Conservation (phyloP, 2,888 invertebrate species). For the Congeria kusceri region DNA sequence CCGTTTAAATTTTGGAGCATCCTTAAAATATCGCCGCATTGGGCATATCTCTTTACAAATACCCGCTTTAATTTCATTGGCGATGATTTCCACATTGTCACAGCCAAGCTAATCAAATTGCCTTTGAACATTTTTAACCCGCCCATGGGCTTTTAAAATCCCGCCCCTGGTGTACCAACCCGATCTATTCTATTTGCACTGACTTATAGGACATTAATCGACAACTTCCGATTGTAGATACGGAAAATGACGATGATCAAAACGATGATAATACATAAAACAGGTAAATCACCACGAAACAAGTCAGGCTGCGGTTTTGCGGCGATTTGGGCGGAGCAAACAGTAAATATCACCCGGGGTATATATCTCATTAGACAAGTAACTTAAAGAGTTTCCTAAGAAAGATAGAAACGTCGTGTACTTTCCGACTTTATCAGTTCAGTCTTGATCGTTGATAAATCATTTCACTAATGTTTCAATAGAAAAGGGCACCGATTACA, state of each 20-base stretch:
- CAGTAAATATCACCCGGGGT: background rate
- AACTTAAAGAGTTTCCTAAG: background rate
- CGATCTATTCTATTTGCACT: background rate
- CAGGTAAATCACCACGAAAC: background rate
- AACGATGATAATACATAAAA: background rate
- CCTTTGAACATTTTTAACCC: constrained; percentile 17
- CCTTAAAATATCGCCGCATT: constrained; percentile 36
- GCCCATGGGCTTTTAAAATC: constrained; percentile 20
- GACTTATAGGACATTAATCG: background rate
- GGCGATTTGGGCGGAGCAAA: background rate
- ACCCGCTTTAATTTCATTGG: constrained; percentile 24
- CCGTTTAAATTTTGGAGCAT: constrained; percentile 30
- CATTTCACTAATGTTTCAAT: constrained; percentile 5
- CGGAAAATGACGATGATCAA: background rate
- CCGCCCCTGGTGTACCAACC: constrained; percentile 20
- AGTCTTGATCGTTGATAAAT: background rate
- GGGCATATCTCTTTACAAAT: constrained; percentile 44
- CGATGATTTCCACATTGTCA: constrained; percentile 19
- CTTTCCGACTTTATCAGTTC: background rate
- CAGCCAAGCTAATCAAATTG: constrained; percentile 22
- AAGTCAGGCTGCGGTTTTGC: background rate
- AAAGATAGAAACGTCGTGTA: background rate
- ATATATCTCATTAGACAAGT: background rate
- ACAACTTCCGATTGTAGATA: background rate
- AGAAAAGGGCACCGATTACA: background rate